Evolutionary conservation across 1,140 invertebrate genomes (phyloP).

Genomic region (Armadillidium nasatum): DNA sequence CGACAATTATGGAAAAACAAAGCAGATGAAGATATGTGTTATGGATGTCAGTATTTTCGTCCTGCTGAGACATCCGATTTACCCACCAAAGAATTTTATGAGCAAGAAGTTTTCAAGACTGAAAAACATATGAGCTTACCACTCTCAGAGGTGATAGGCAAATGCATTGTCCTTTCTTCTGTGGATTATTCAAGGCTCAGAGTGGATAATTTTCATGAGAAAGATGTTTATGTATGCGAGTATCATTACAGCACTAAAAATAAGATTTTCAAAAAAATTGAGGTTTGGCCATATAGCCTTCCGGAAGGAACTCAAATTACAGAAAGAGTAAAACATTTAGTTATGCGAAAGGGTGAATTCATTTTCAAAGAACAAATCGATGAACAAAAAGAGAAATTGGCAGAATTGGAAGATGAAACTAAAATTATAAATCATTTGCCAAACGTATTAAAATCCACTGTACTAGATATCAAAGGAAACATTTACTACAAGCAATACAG

Average conservation of each 20-base stretch:
- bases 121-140: conserved; percentile 77
- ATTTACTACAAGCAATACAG: conserved; percentile 90
- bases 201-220: conserved; percentile 81
- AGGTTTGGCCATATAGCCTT: conserved; percentile 66
- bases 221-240: conserved; percentile 96
- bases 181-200: conserved; percentile 89
- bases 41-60: conserved; percentile 79
- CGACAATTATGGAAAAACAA: conserved; percentile 62
- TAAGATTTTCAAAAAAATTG: conserved; percentile 85
- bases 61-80: conserved; percentile 92
- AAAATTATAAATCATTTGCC: conserved; percentile 54
- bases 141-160: conserved; percentile 71
- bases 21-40: conserved; percentile 77
- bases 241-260: conserved; percentile 81
- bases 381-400: conserved; percentile 83
- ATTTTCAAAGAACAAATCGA: conserved; percentile 86
- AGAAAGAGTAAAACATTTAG: conserved; percentile 65
- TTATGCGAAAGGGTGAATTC: conserved; percentile 81
- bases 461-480: conserved; percentile 59
- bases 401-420: conserved; percentile 66
- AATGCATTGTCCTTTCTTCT: conserved; percentile 89
- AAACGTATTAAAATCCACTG: conserved; percentile 61
- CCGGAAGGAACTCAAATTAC: conserved; percentile 61
- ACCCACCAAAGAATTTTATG: conserved; percentile 79
- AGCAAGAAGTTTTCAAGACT: conserved; percentile 89